phyloP scores from a whole-genome alignment of 2,888 invertebrate species.

The Apamea epomidion region DNA sequence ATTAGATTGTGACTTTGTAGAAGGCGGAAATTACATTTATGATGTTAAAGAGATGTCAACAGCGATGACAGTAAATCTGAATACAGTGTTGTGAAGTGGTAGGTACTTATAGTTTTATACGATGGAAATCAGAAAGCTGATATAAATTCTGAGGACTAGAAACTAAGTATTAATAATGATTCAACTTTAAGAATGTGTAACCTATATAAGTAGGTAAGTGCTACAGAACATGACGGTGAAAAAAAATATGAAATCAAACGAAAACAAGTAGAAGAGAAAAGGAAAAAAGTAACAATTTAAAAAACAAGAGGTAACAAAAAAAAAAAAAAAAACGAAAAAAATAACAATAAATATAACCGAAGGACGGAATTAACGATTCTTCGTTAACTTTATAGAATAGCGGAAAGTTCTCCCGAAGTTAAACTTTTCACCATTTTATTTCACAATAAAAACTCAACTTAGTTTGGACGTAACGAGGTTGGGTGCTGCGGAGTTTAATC shows the following conservation, averaged over 20 bases:
- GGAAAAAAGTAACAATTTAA: conserved; percentile 16
- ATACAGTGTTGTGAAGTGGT: conserved; percentile 22
- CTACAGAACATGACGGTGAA: background rate
- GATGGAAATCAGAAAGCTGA: background rate
- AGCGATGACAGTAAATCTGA: background rate
- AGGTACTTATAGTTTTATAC: background rate
- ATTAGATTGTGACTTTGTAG: conserved; percentile 43
- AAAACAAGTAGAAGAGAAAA: background rate
- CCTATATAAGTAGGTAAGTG: background rate
- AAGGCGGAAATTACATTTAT: conserved; percentile 37
- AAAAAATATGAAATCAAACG: conserved; percentile 1
- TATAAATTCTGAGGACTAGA: background rate
- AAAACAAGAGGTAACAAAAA: conserved; percentile 49
- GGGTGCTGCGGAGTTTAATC: conserved; percentile 70
- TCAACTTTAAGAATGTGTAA: background rate
- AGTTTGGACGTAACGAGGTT: conserved; percentile 68
- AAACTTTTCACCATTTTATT: conserved; percentile 72
- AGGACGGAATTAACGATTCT: conserved; percentile 72
- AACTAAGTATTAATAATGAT: background rate
- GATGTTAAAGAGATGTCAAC: conserved; percentile 13
- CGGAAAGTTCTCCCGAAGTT: conserved; percentile 65
- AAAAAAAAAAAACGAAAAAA: conserved; percentile 39
- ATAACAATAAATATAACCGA: conserved; percentile 68
- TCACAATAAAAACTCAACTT: conserved; percentile 73
- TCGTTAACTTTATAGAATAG: conserved; percentile 67